Evolutionary conservation across 2,797 vertebrate genomes (phyloP).

Genomic region (Anguilla marmorata): DNA sequence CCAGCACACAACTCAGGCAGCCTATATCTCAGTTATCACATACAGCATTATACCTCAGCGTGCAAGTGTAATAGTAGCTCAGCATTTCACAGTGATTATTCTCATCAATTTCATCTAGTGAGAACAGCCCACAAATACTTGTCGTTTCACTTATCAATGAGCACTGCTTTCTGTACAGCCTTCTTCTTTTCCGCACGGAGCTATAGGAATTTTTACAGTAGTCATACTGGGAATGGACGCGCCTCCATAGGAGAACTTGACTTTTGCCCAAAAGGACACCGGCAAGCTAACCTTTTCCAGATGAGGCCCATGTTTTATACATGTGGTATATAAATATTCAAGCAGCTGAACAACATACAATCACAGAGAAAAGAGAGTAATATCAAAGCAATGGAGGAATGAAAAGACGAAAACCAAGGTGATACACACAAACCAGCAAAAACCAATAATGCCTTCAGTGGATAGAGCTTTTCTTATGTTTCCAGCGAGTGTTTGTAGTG

Average conservation of each 20-base stretch:
- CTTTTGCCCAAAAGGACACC: constrained; percentile 23
- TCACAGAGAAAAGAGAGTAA: not conserved
- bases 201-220: constrained; percentile 24
- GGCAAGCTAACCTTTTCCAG: constrained; percentile 28
- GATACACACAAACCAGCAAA: not conserved
- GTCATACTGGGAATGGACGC: constrained; percentile 3
- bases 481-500: not conserved
- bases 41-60: not conserved
- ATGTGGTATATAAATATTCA: constrained; percentile 29
- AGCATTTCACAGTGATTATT: not conserved
- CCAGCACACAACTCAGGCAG: not conserved
- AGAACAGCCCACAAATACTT: not conserved
- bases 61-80: not conserved
- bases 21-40: not conserved
- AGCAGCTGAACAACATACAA: not conserved
- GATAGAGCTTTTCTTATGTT: not conserved
- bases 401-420: not conserved
- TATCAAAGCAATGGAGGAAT: not conserved
- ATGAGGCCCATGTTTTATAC: constrained; percentile 22
- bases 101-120: not conserved
- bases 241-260: constrained; percentile 11
- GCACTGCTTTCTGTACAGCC: not conserved
- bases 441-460: not conserved
- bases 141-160: not conserved
- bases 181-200: not conserved